phyloP scores from a whole-genome alignment of 2,797 vertebrate species.

The Alca torda region DNA sequence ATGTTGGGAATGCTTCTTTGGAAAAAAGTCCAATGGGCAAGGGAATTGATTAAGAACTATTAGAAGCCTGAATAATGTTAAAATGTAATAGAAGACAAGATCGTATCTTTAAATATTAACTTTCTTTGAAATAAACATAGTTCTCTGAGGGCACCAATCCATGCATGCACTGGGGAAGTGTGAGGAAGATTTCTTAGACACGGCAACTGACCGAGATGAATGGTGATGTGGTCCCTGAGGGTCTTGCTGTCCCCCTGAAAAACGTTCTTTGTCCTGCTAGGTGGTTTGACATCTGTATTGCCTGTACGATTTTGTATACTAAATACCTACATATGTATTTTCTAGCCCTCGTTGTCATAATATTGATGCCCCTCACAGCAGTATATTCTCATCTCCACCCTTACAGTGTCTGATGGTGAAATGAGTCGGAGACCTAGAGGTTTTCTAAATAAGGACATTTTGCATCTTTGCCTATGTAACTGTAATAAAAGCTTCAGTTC shows the following conservation, averaged over 20 bases:
- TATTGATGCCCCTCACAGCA: not conserved
- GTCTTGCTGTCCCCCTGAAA: accelerated
- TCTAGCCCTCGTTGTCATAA: not conserved
- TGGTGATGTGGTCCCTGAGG: not conserved
- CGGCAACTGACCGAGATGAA: not conserved
- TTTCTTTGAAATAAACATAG: not conserved
- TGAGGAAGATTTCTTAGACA: not conserved
- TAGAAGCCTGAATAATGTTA: not conserved
- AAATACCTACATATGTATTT: not conserved
- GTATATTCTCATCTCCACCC: not conserved
- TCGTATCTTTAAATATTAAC: not conserved
- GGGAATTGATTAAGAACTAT: not conserved
- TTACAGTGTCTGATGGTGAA: not conserved
- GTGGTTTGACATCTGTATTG: not conserved
- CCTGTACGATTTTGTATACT: not conserved
- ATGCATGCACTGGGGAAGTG: not conserved
- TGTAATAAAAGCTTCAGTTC: not conserved
- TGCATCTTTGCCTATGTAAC: not conserved
- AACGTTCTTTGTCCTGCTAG: not conserved
- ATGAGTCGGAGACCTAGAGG: not conserved
- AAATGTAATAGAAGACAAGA: not conserved
- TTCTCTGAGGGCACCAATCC: not conserved
- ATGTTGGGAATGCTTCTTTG: not conserved
- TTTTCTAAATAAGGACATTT: not conserved
- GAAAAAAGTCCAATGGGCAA: not conserved